phyloP scores from a whole-genome alignment of 2,888 invertebrate species.

The Hypercompe scribonia region DNA sequence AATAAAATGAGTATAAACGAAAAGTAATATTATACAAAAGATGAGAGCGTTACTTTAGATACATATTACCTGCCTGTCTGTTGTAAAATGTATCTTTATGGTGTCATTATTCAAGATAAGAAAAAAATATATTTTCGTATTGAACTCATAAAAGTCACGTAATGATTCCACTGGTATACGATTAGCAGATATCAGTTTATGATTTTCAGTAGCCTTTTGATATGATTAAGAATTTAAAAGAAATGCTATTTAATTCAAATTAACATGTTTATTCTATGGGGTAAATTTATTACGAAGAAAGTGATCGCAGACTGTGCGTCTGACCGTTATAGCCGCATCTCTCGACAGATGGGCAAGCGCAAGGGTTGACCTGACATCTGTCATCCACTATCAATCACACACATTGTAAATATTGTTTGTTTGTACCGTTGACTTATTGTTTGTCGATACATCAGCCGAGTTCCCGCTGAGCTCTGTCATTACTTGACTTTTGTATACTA shows the following conservation, averaged over 20 bases:
- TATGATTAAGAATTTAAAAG: conserved; percentile 10
- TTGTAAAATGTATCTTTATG: conserved; percentile 64
- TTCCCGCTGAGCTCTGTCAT: conserved; percentile 70
- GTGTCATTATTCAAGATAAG: conserved; percentile 61
- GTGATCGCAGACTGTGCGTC: conserved; percentile 49
- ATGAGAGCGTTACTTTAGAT: conserved; percentile 73
- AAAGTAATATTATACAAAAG: conserved; percentile 78
- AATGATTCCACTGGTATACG: conserved; percentile 37
- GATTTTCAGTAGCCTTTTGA: conserved; percentile 21
- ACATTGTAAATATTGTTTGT: conserved; percentile 77
- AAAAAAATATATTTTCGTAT: conserved; percentile 47
- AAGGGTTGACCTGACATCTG: conserved; percentile 83
- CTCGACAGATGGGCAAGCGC: conserved; percentile 76
- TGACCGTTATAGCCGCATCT: conserved; percentile 64
- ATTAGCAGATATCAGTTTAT: conserved; percentile 36
- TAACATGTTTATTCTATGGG: conserved; percentile 33
- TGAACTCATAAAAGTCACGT: conserved; percentile 27
- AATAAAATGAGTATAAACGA: conserved; percentile 81
- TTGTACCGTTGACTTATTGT: conserved; percentile 76
- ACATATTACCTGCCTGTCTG: conserved; percentile 61
- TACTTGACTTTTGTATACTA: conserved; percentile 59
- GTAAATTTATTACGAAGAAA: conserved; percentile 45
- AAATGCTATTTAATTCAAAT: conserved; percentile 22
- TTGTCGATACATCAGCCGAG: conserved; percentile 67
- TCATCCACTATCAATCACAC: conserved; percentile 80